Percentiles rank a stretch among this genome's conserved stretches.
phyloP scores from a whole-genome alignment of 23 tunicate species.

The Halocynthia roretzi region DNA sequence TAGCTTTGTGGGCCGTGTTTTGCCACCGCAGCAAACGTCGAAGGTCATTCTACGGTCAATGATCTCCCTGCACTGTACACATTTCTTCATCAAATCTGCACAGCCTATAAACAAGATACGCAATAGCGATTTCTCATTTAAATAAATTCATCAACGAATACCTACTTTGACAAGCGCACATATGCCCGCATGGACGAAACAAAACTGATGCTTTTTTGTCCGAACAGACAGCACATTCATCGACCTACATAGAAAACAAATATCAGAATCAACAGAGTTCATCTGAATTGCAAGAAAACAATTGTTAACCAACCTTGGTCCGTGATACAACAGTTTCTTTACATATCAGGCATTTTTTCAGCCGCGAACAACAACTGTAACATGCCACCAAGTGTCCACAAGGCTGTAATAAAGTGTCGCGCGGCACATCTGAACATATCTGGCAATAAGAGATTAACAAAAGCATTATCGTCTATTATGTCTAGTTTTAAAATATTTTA shows the following conservation, averaged over 20 bases:
- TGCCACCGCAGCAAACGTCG: slow-evolving; percentile 10
- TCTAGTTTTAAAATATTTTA: no score
- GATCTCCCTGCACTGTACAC: slow-evolving; percentile 63
- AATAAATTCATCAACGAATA: not conserved
- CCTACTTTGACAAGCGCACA: slow-evolving; percentile 79
- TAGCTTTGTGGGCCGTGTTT: slow-evolving; percentile 4
- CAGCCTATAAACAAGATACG: slow-evolving; percentile 28
- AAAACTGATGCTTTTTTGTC: slow-evolving; percentile 60
- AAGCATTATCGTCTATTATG: not conserved
- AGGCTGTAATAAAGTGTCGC: slow-evolving; percentile 67
- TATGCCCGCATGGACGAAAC: slow-evolving; percentile 84
- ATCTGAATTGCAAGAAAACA: not conserved
- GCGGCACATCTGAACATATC: slow-evolving; percentile 72
- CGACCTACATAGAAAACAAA: not conserved
- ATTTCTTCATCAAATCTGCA: slow-evolving; percentile 82
- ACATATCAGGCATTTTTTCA: slow-evolving; percentile 82
- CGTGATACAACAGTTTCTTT: slow-evolving; percentile 40
- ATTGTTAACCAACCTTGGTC: not conserved
- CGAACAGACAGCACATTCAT: slow-evolving; percentile 87
- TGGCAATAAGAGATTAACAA: not conserved
- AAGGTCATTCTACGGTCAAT: slow-evolving; percentile 40
- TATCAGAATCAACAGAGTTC: not conserved
- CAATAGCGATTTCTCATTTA: not conserved
- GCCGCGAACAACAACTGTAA: slow-evolving; percentile 48
- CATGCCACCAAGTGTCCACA: slow-evolving; percentile 88